Conservation (phyloP, 2,113 vertebrate genomes). For the Stigmatopora nigra region DNA sequence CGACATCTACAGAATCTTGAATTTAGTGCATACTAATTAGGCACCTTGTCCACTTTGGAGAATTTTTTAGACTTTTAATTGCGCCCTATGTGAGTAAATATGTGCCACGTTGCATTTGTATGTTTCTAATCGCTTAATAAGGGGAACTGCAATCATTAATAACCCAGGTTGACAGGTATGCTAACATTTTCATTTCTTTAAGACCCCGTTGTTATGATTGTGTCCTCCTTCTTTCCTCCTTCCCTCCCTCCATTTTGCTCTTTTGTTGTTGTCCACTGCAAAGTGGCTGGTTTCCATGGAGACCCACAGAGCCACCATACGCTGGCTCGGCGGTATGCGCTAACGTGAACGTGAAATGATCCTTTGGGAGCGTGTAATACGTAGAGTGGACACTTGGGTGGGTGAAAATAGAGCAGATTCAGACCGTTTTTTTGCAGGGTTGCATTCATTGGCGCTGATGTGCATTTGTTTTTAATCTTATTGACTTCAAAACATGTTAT, state of each 20-base stretch:
- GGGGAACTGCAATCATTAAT: no score
- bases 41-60: no score
- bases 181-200: not conserved
- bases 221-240: not conserved
- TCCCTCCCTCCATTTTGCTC: slow-evolving; percentile 27
- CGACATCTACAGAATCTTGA: no score
- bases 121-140: no score
- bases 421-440: not conserved
- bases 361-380: slow-evolving; percentile 46
- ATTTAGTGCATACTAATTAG: no score
- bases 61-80: no score
- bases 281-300: slow-evolving; percentile 66
- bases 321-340: slow-evolving; percentile 8
- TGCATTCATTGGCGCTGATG: not conserved
- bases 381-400: slow-evolving; percentile 25
- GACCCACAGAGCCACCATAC: slow-evolving; percentile 50
- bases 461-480: not conserved
- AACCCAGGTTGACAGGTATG: no score
- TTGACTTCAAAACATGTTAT: not conserved
- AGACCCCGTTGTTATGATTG: no score
- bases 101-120: no score
- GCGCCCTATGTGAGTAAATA: no score
- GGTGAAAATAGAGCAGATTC: slow-evolving; percentile 8
- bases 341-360: slow-evolving; percentile 20
- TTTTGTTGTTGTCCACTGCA: slow-evolving; percentile 49